Base-by-base conservation (phyloP, 2,888 invertebrate genomes). In the Agrotis ipsilon region DNA sequence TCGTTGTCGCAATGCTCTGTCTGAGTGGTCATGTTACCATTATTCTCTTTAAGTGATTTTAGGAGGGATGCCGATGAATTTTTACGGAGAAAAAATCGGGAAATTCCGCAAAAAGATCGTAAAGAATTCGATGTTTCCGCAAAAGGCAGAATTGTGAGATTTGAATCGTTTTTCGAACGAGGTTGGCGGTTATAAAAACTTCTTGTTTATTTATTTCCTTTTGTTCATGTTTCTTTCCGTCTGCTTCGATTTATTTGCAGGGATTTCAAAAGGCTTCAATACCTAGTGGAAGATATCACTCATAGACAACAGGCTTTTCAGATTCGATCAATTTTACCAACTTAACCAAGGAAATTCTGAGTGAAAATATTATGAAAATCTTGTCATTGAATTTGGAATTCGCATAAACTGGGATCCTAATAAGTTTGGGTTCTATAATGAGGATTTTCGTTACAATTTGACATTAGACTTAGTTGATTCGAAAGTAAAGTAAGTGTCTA, bases 1-100 rank as follows among this genome's bases (percentile, higher is more conserved):
- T 71, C 72, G 68, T 66, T 76, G 75, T 75, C 70, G 65, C 72
- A 65, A 63, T 86, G 61, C 85, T 81, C 78, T 74, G 86, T 86
- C 85, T 86, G 83, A 83, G 79, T 85, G 83, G 83, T 52, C 67
- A 84, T 73, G 67, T 78, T 55, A 32, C 68, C 57, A 74, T 76
- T 82, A 78, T 78, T 80, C 79, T 71, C 63, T 58, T 60, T 75
- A 78, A 72, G 61, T 72, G 73, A 39, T 57, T 27, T 54, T n/a
- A 48, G 43, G 2, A 52, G 21, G 55, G 24, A 16, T 48, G 11
- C n/a, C 62, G 46, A 27, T n/a, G 58, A 72, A 52, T 61, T 67
- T 69, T 71, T 48, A 27, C 16, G n/a, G 27, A 62, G 61, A 78
- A 54, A 18, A 43, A 16, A n/a, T 46, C 16, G 6, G 3, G 3